These are phyloP conservation scores for Cepaea hortensis DNA, from an alignment of 2,888 invertebrate genomes.

Conservation along the genomic window DNA sequence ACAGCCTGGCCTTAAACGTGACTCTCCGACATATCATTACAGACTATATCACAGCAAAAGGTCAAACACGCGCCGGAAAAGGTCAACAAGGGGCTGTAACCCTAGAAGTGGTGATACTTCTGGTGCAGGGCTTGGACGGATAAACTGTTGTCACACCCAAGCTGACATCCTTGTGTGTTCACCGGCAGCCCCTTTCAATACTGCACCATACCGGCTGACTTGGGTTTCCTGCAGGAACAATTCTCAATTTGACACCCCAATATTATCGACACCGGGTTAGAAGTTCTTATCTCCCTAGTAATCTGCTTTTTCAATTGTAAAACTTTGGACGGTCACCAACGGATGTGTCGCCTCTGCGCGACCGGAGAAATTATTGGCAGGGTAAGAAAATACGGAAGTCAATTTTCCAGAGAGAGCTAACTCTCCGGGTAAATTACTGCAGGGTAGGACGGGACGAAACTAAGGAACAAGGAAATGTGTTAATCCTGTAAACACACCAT, in stretches of 20 bases:
- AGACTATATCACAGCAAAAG: conserved; percentile 18
- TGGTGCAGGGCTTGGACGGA: conserved; percentile 28
- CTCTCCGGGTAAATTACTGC: not conserved
- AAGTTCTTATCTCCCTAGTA: conserved; percentile 31
- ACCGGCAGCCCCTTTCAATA: conserved; percentile 11
- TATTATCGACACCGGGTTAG: conserved; percentile 24
- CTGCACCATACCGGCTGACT: not conserved
- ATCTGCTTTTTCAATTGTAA: conserved; percentile 41
- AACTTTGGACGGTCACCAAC: not conserved
- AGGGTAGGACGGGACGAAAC: too few relatives aligned
- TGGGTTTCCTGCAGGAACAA: conserved; percentile 22
- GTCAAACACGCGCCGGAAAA: conserved; percentile 29
- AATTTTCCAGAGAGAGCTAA: not conserved
- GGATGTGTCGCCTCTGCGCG: not conserved
- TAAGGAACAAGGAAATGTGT: too few relatives aligned
- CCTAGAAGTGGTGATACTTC: conserved; percentile 27
- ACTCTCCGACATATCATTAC: conserved; percentile 23
- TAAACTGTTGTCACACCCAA: conserved; percentile 39
- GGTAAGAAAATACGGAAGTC: conserved; percentile 35
- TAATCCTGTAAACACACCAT: too few relatives aligned
- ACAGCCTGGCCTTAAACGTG: not conserved
- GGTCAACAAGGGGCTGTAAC: conserved; percentile 41
- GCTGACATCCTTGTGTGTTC: conserved; percentile 22
- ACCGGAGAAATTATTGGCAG: conserved; percentile 7
- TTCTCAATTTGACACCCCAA: conserved; percentile 21